Percentiles rank a stretch among this genome's conserved stretches.
Conservation (phyloP, 2,113 vertebrate species). For the Heterocephalus glaber region DNA sequence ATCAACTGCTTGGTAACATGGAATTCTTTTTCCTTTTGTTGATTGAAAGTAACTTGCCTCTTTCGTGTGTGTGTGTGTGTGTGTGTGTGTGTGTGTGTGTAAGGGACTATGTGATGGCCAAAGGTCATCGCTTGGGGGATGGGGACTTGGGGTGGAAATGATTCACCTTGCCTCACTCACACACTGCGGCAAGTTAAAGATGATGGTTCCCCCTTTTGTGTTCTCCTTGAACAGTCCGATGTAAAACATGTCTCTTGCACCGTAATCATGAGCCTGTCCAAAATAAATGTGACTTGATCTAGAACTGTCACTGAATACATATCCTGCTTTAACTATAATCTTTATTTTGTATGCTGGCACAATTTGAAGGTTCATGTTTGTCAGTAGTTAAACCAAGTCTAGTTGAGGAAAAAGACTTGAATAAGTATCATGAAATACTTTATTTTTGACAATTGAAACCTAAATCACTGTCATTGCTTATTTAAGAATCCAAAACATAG, state of each 20-base stretch:
- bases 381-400: background rate
- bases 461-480: background rate
- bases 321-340: conserved; percentile 9
- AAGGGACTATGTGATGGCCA: conserved; percentile 89
- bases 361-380: background rate
- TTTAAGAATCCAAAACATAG: background rate
- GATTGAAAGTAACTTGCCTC: conserved; percentile 61
- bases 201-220: conserved; percentile 88
- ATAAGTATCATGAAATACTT: background rate
- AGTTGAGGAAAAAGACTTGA: background rate
- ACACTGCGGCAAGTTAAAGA: conserved; percentile 89
- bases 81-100: background rate
- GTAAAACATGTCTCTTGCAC: conserved; percentile 87
- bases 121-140: conserved; percentile 88
- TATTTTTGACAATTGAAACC: background rate
- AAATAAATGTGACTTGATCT: conserved; percentile 86
- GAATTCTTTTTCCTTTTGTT: background rate
- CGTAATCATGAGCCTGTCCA: conserved; percentile 89
- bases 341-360: background rate
- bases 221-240: conserved; percentile 89
- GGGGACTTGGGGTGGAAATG: conserved; percentile 89
- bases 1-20: background rate
- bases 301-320: conserved; percentile 8
- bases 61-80: background rate
- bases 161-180: conserved; percentile 86